These are phyloP conservation scores for Forbesichthys papilliferus DNA, from an alignment of 2,113 vertebrate genomes.

Conservation along the genomic window DNA sequence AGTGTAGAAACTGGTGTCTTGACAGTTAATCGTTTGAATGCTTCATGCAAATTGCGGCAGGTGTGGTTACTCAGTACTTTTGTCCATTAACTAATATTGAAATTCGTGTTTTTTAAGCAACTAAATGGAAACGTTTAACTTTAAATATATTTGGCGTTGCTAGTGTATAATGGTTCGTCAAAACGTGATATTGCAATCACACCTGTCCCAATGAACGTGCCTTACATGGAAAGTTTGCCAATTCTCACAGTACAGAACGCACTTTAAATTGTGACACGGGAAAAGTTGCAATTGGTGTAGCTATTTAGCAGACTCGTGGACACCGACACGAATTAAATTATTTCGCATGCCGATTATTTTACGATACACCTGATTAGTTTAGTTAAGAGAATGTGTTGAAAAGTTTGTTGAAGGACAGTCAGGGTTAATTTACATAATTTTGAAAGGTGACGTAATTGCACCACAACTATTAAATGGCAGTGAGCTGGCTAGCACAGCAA, in stretches of 20 bases:
- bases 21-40: background rate
- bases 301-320: background rate
- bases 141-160: background rate
- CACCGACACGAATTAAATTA: slow-evolving; percentile 2
- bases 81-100: background rate
- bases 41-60: background rate
- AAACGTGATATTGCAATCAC: slow-evolving; percentile 42
- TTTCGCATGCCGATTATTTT: slow-evolving; percentile 32
- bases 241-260: slow-evolving; percentile 37
- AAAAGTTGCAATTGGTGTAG: slow-evolving; percentile 29
- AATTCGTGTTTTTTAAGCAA: background rate
- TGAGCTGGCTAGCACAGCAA: slow-evolving; percentile 21
- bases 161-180: slow-evolving; percentile 1
- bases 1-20: background rate
- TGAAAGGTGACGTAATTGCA: slow-evolving; percentile 69
- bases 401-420: slow-evolving; percentile 53
- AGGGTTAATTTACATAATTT: slow-evolving; percentile 29
- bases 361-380: slow-evolving; percentile 20
- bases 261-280: slow-evolving; percentile 37
- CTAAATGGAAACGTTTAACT: background rate
- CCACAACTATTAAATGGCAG: slow-evolving; percentile 54
- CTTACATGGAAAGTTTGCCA: slow-evolving; percentile 61
- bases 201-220: slow-evolving; percentile 48
- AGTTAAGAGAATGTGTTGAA: slow-evolving; percentile 16
- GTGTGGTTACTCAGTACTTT: background rate